Evolutionary conservation across 2,888 invertebrate species (phyloP).

Genomic region (Metacarcinus magister): DNA sequence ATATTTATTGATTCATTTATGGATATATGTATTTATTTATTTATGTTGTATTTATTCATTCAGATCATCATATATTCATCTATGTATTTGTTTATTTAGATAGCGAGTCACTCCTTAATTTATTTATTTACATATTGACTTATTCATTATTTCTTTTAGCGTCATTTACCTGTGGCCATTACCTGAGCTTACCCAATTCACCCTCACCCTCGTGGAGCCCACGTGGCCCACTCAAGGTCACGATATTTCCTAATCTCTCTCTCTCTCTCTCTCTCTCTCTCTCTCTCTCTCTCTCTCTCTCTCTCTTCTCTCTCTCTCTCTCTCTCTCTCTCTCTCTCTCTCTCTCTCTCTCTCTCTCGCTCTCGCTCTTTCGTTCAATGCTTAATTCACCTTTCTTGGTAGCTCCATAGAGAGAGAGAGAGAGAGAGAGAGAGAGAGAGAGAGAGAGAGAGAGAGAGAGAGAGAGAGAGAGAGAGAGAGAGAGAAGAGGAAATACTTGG

Average conservation of each 20-base stretch:
- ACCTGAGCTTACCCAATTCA: background rate
- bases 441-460: conserved; percentile 14
- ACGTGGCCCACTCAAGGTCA: background rate
- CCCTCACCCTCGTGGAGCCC: background rate
- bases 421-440: no score
- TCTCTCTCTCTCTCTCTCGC: conserved; percentile 53
- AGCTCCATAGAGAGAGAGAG: background rate
- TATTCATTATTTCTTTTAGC: background rate
- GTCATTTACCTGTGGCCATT: background rate
- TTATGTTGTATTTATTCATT: background rate
- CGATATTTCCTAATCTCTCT: background rate
- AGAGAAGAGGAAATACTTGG: no score
- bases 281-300: background rate
- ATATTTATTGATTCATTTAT: no score
- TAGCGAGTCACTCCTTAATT: background rate
- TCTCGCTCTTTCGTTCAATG: background rate
- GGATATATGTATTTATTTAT: background rate
- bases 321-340: background rate
- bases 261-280: background rate
- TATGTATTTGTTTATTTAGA: background rate
- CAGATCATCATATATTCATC: background rate
- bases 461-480: conserved; percentile 21
- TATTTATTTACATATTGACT: background rate
- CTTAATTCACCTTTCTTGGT: background rate
- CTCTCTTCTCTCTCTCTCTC: background rate